Conservation (phyloP, 2,797 vertebrate species). For the Glyptemys insculpta region DNA sequence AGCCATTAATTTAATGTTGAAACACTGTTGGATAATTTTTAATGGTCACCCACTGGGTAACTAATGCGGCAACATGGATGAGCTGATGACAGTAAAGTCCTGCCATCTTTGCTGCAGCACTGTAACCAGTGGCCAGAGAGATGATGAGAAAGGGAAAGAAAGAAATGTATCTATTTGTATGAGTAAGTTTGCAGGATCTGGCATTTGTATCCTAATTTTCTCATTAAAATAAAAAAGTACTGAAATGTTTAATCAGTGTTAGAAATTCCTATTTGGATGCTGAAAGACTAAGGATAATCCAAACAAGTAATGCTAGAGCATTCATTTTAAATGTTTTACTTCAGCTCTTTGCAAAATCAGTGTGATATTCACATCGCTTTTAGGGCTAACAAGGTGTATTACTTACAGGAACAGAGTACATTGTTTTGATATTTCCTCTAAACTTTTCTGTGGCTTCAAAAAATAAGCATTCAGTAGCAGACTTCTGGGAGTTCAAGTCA, state of each 20-base stretch:
- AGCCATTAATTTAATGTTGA: neutral
- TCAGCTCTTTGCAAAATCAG: neutral
- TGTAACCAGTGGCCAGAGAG: neutral
- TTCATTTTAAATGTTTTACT: neutral
- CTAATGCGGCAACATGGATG: conserved; percentile 14
- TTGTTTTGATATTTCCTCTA: conserved; percentile 93
- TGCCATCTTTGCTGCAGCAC: conserved; percentile 34
- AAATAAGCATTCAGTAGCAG: conserved; percentile 92
- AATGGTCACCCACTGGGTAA: neutral
- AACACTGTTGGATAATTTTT: neutral
- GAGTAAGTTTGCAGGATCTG: neutral
- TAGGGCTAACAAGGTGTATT: neutral
- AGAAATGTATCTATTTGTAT: neutral
- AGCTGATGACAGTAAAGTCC: conserved; percentile 35
- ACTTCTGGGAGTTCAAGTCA: conserved; percentile 92
- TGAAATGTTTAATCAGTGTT: neutral
- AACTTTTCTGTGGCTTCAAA: conserved; percentile 95
- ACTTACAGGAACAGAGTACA: conserved; percentile 95
- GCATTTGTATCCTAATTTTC: neutral
- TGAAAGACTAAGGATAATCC: neutral
- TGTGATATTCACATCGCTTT: neutral
- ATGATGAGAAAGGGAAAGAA: conserved; percentile 20
- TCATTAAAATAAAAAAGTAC: neutral
- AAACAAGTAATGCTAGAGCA: neutral
- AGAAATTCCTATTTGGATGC: neutral